Evolutionary conservation across 1,140 invertebrate genomes (phyloP), one percentile per base, ranked within the genome.

Genomic region (Cherax quadricarinatus): DNA sequence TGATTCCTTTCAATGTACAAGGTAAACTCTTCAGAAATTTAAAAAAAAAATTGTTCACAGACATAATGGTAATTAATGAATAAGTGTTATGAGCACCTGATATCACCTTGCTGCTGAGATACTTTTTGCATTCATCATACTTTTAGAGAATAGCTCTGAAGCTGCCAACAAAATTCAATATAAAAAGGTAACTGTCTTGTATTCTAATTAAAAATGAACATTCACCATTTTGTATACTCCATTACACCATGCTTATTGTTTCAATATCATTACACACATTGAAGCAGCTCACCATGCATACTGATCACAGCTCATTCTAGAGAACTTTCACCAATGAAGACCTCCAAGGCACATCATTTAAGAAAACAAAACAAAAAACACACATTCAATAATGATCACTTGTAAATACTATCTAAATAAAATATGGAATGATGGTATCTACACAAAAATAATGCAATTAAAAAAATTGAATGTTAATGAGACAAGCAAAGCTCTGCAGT

Each of bases 361-460:
- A 41, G 30, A 41, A 41, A 41, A 41, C 30, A 51, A 82, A 48
- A 82, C 80, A 82, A 82, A 57, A 82, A 57, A 82, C 21, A 41
- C 81, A 82, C 30, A 60, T 57, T 57, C 51, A 57, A 57, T 60
- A 82, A 82, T 82, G 51, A 82, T 82, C 81, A 82, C 14, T 12
- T 57, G 81, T 82, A 60, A 82, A 82, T 30, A 82, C 41, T 82
- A 24, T 57, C 24, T 57, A 82, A 82, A 82, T 82, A 82, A 82
- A 82, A 53, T 82, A 82, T 82, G 81, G 81, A 82, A 82, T 82
- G 81, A 82, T 82, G 81, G 81, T 82, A 82, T 82, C 81, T 82
- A 82, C 81, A 82, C 14, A 57, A 82, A 18, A 60, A 30, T 82
- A 82, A 82, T 82, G 81, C 51, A 57, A 57, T 60, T 48, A 49